phyloP scores from a whole-genome alignment of 1,140 invertebrate species.

The Protaetia brevitarsis region DNA sequence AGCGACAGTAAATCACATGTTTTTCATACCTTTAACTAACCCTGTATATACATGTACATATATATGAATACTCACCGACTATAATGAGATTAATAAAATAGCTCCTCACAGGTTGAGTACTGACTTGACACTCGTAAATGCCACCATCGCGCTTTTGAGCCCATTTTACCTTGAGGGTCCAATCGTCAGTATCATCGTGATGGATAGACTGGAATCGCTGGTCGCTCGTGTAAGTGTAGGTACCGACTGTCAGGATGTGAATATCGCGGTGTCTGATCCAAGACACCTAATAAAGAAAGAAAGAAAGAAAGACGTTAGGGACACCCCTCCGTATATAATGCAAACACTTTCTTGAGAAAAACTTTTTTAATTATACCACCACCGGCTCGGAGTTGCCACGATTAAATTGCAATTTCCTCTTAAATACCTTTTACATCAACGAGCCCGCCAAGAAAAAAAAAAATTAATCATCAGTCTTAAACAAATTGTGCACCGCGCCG shows the following conservation, averaged over 20 bases:
- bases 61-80: constrained; percentile 61
- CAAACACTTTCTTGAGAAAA: no score
- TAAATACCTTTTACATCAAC: no score
- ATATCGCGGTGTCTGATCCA: constrained; percentile 88
- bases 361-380: no score
- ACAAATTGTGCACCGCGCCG: no score
- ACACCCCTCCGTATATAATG: no score
- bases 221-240: constrained; percentile 87
- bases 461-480: no score
- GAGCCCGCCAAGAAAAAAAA: no score
- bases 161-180: constrained; percentile 89
- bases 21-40: no score
- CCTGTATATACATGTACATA: background rate
- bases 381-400: no score
- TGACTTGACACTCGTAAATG: constrained; percentile 85
- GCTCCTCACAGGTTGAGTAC: constrained; percentile 74
- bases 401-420: no score
- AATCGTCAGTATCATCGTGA: constrained; percentile 80
- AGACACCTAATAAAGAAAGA: constrained; percentile 50
- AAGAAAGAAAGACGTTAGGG: background rate
- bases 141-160: constrained; percentile 84
- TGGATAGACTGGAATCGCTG: constrained; percentile 84
- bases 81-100: constrained; percentile 74
- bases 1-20: no score
- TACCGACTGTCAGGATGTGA: constrained; percentile 83